Conservation (phyloP, 2,888 invertebrate species). For the Coelinius sp. region DNA sequence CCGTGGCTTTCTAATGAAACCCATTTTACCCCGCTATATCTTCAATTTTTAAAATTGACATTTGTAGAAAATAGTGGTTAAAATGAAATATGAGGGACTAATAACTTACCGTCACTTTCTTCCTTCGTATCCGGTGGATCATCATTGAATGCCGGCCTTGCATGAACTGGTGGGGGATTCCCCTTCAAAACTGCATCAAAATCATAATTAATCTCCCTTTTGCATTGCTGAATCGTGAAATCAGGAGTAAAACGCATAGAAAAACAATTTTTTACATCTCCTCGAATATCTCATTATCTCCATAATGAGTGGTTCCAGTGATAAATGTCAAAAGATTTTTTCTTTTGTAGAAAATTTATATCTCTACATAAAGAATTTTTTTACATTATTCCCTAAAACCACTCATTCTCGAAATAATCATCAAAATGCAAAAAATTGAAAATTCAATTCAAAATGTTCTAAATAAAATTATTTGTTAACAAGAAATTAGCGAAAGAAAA, state of each 20-base stretch:
- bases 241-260: slow-evolving; percentile 34
- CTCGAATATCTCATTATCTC: too few relatives aligned
- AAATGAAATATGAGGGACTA: not conserved
- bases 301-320: too few relatives aligned
- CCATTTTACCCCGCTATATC: not conserved
- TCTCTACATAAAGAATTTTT: too few relatives aligned
- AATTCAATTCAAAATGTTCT: not conserved
- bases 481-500: not conserved
- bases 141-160: slow-evolving; percentile 66
- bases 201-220: not conserved
- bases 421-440: too few relatives aligned
- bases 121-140: slow-evolving; percentile 67
- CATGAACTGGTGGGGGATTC: slow-evolving; percentile 61
- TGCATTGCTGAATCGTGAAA: not conserved
- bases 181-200: slow-evolving; percentile 60
- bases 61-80: not conserved
- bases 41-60: not conserved
- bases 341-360: too few relatives aligned
- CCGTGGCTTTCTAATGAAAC: too few relatives aligned
- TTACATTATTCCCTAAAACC: too few relatives aligned
- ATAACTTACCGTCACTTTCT: slow-evolving; percentile 65
- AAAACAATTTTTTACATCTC: slow-evolving; percentile 3
- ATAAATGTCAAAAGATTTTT: too few relatives aligned
- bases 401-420: too few relatives aligned
- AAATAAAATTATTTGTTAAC: not conserved